Percentiles rank a stretch among this genome's conserved stretches.
phyloP scores from a whole-genome alignment of 2,113 vertebrate genomes.

The Podarcis raffonei region DNA sequence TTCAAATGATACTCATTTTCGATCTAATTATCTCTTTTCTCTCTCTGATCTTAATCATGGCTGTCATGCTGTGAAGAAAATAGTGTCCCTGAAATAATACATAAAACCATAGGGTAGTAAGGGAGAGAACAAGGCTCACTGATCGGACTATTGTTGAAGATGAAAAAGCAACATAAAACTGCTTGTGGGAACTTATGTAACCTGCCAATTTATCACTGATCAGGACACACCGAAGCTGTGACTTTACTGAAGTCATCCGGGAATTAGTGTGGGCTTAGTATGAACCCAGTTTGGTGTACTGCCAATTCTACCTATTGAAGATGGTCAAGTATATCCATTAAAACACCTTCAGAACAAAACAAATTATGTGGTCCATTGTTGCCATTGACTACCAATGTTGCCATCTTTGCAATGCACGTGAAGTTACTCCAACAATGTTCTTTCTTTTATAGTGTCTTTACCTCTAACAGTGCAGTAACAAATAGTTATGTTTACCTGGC shows the following conservation, averaged over 20 bases:
- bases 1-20: conserved; percentile 45
- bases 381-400: not conserved
- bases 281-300: not conserved
- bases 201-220: not conserved
- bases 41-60: conserved; percentile 57
- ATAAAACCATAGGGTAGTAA: conserved; percentile 45
- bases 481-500: not conserved
- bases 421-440: not conserved
- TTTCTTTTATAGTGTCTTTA: not conserved
- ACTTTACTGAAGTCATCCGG: not conserved
- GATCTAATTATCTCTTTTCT: conserved; percentile 54
- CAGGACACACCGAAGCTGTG: not conserved
- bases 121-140: conserved; percentile 42
- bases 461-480: not conserved
- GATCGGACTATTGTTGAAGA: conserved; percentile 34
- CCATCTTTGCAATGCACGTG: not conserved
- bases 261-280: not conserved
- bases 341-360: not conserved
- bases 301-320: not conserved
- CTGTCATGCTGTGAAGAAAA: conserved; percentile 43
- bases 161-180: conserved; percentile 26
- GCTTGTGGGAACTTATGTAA: not conserved
- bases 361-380: not conserved
- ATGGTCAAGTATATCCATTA: not conserved
- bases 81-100: conserved; percentile 31